Base-by-base conservation (phyloP, 2,888 invertebrate genomes). In the Lamproptera curius region DNA sequence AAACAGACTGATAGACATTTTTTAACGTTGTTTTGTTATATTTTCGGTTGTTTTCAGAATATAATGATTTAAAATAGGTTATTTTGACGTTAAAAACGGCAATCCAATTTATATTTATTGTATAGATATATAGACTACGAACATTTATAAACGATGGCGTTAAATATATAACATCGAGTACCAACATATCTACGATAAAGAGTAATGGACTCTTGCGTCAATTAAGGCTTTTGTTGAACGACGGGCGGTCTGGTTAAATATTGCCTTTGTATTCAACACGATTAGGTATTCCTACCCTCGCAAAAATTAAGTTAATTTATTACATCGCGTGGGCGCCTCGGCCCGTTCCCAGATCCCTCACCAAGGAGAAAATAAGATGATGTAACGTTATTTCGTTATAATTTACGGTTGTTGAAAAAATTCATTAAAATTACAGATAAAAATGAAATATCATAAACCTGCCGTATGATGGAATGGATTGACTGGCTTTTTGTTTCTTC, bases 211-310 rank as follows among this genome's bases (percentile, higher is more conserved):
- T 47, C 57, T 50, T 63, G 52, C 58, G 55, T 56, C 59, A 65
- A 68, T 67, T 62, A 61, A 62, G 51, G 52, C 48, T 56, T 50
- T 57, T 57, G 48, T 51, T 57, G 58, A 58, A 54, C 58, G 57
- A 51, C 42, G 41, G 28, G 55, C 41, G 41, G 41, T 48, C 37
- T 46, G 38, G 31, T 54, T 41, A 54, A 55, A 50, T 54, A 46
- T 53, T 36, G 42, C 44, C 39, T 42, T 44, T 46, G 35, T 42
- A 45, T 46, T 42, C 44, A 42, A 13, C 33, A 36, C 49, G 42
- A 50, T 49, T 35, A 53, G 42, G 28, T 26, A 35, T 39, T 20
- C 2, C 33, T 17, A 11, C 42, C 33, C 5, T 39, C 39, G 36
- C 36, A 35, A 14, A n/a, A 46, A 47, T 42, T 47, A 45, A 43